A percentile compares a stretch with the other conserved stretches of the same genome.
Evolutionary conservation across 2,888 invertebrate genomes (phyloP).

Genomic region (Pyrrhia umbra): DNA sequence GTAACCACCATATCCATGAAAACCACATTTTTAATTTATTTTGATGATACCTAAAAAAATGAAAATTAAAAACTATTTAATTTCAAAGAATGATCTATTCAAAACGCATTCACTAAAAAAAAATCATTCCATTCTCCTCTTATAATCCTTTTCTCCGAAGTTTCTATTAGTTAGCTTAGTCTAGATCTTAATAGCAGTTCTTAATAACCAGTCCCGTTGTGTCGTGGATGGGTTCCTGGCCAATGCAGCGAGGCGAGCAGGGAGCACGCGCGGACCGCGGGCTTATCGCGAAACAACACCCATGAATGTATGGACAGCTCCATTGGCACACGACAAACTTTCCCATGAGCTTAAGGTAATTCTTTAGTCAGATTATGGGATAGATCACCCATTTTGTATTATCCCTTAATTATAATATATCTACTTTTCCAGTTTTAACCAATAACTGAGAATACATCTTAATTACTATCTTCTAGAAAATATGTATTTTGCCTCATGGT

Average conservation of each 20-base stretch:
- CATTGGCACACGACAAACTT: constrained; percentile 43
- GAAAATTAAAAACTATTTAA: too few relatives aligned
- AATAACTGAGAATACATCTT: too few relatives aligned
- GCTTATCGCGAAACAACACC: constrained; percentile 40
- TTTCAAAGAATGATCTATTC: too few relatives aligned
- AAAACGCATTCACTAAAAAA: neutral
- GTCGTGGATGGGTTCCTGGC: constrained; percentile 42
- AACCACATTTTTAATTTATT: too few relatives aligned
- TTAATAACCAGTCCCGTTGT: constrained; percentile 25
- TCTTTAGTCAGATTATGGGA: neutral
- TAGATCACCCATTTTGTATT: neutral
- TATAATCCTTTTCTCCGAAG: constrained; percentile 10
- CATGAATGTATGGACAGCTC: constrained; percentile 22
- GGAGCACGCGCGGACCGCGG: constrained; percentile 54
- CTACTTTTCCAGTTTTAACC: too few relatives aligned
- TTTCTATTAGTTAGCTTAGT: constrained; percentile 38
- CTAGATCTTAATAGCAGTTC: constrained; percentile 42
- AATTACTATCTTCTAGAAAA: too few relatives aligned
- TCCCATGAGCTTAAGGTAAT: neutral
- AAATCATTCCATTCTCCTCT: neutral
- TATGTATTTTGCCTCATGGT: too few relatives aligned
- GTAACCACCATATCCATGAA: too few relatives aligned
- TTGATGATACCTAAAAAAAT: too few relatives aligned
- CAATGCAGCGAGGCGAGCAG: constrained; percentile 34
- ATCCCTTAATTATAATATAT: too few relatives aligned